These are phyloP conservation scores for Volucella zonaria DNA, from an alignment of 2,888 invertebrate genomes.

Conservation along the genomic window DNA sequence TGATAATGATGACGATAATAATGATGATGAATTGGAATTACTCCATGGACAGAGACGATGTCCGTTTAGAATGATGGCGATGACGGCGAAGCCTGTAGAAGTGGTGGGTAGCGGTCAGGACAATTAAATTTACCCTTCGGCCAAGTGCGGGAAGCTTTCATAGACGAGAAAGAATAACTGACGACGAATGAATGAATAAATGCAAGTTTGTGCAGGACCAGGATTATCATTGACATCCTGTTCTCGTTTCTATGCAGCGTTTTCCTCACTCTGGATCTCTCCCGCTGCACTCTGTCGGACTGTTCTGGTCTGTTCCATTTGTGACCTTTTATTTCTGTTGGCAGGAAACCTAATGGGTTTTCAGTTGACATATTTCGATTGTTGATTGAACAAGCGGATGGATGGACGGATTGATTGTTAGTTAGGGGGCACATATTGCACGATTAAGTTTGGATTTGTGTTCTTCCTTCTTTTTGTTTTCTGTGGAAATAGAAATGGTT, in stretches of 20 bases:
- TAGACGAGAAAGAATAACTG: constrained; percentile 7
- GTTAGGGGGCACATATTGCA: background rate
- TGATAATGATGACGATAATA: constrained; percentile 21
- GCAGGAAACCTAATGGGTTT: constrained; percentile 47
- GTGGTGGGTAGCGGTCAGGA: constrained; percentile 40
- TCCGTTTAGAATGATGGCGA: constrained; percentile 50
- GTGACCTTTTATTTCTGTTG: constrained; percentile 40
- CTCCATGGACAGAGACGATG: constrained; percentile 42
- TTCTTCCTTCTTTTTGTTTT: background rate
- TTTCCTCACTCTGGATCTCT: background rate
- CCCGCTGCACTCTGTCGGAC: background rate
- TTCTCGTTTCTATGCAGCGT: background rate
- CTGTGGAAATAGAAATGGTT: too few species aligned
- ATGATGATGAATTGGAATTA: constrained; percentile 70
- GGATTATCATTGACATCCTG: constrained; percentile 42
- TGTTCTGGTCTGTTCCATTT: constrained; percentile 10
- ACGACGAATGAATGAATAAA: constrained; percentile 28
- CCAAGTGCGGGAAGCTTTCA: constrained; percentile 43
- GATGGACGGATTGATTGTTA: constrained; percentile 3
- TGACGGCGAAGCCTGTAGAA: background rate
- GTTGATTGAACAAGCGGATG: constrained; percentile 46
- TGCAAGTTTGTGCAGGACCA: constrained; percentile 33
- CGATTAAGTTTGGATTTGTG: background rate
- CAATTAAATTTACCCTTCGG: constrained; percentile 71
- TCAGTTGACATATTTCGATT: constrained; percentile 63